Percentiles rank a stretch among this genome's conserved stretches.
phyloP scores from a whole-genome alignment of 2,797 vertebrate genomes.

The Betta splendens region DNA sequence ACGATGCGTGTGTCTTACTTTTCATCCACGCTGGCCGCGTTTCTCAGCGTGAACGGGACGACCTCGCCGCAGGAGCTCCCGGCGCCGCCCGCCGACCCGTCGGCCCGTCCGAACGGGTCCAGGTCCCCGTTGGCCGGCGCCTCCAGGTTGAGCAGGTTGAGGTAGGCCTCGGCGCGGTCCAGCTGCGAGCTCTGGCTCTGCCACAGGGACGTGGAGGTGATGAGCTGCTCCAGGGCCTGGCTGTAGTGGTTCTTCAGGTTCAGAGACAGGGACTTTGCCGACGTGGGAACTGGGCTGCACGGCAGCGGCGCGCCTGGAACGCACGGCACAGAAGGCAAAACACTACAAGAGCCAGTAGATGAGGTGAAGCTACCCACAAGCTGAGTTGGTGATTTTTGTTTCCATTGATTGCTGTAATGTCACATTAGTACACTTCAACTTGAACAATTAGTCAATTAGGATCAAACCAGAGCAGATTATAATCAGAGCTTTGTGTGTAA shows the following conservation, averaged over 20 bases:
- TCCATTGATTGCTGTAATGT: too few relatives aligned
- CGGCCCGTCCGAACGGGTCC: constrained; percentile 60
- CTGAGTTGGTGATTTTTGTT: too few relatives aligned
- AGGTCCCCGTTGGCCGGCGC: constrained; percentile 22
- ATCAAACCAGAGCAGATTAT: too few relatives aligned
- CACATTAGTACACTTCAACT: too few relatives aligned
- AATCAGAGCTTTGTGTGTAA: too few relatives aligned
- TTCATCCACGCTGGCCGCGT: constrained; percentile 69
- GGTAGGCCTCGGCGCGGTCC: constrained; percentile 82
- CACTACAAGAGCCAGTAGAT: neutral
- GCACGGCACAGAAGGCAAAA: constrained; percentile 11
- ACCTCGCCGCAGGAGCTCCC: constrained; percentile 64
- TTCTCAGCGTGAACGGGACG: constrained; percentile 60
- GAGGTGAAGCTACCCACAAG: too few relatives aligned
- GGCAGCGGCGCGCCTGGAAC: constrained; percentile 74
- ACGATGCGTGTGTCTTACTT: constrained; percentile 65
- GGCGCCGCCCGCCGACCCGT: constrained; percentile 65
- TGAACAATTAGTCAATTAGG: too few relatives aligned
- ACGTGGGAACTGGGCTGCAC: constrained; percentile 69
- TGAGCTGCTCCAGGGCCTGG: constrained; percentile 78
- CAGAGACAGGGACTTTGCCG: constrained; percentile 80
- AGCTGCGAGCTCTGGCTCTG: constrained; percentile 58
- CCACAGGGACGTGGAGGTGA: constrained; percentile 83
- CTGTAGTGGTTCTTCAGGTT: constrained; percentile 87
- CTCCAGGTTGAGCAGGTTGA: constrained; percentile 83